A percentile compares a stretch with the other conserved stretches of the same genome.
These are phyloP conservation scores for Apus apus DNA, from an alignment of 2,113 vertebrate genomes.

Conservation along the genomic window DNA sequence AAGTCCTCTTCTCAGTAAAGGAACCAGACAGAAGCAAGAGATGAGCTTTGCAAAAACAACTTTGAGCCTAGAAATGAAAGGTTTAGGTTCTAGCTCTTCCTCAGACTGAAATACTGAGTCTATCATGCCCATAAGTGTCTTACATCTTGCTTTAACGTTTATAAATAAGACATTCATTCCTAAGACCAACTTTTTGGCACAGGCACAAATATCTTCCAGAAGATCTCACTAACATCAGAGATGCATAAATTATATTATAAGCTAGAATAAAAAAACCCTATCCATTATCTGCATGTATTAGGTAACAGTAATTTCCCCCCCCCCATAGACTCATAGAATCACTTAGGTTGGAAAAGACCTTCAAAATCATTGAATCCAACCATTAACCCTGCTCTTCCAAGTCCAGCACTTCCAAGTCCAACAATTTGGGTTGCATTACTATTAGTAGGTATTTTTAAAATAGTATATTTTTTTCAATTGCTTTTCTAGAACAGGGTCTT, in stretches of 20 bases:
- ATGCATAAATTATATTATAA: not conserved
- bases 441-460: not conserved
- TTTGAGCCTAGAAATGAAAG: not conserved
- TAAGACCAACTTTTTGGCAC: not conserved
- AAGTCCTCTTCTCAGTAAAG: not conserved
- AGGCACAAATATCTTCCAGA: not conserved
- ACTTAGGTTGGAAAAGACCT: not conserved
- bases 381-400: no score
- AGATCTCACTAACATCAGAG: not conserved
- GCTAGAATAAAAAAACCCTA: not conserved
- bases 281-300: not conserved
- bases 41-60: not conserved
- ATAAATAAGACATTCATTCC: not conserved
- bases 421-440: not conserved
- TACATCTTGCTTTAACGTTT: not conserved
- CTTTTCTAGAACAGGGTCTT: not conserved
- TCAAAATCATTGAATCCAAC: no score
- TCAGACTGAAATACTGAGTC: not conserved
- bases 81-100: not conserved
- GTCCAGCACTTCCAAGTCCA: no score
- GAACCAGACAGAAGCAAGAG: not conserved
- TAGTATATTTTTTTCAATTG: not conserved
- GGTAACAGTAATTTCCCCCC: not conserved
- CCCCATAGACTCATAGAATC: not conserved
- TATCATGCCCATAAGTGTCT: not conserved